Conservation (phyloP, 2,797 vertebrate genomes). For the Argyrosomus regius region DNA sequence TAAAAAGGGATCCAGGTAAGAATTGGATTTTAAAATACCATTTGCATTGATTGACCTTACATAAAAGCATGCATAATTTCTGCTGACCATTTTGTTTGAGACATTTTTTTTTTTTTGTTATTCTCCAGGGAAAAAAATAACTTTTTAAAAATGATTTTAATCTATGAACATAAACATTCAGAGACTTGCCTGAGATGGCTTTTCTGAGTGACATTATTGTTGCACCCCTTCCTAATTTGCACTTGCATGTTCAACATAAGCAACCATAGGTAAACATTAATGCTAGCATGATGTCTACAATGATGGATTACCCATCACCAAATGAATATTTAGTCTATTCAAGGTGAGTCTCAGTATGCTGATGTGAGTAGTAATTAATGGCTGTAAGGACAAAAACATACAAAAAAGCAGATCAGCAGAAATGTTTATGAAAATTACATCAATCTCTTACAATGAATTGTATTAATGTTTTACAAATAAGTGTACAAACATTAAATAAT, state of each 20-base stretch:
- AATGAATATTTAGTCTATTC: too few species aligned
- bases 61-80: background rate
- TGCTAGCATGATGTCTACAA: background rate
- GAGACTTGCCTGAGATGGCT: background rate
- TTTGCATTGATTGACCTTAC: constrained; percentile 1
- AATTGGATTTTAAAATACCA: background rate
- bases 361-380: too few species aligned
- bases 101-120: background rate
- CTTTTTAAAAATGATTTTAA: too few species aligned
- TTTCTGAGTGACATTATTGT: too few species aligned
- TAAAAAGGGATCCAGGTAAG: background rate
- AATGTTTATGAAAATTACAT: background rate
- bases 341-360: too few species aligned
- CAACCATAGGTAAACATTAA: background rate
- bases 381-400: too few species aligned
- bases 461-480: background rate
- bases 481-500: background rate
- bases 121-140: too few species aligned
- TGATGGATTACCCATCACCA: background rate
- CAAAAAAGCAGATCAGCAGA: too few species aligned
- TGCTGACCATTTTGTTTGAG: background rate
- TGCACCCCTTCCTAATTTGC: background rate
- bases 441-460: background rate
- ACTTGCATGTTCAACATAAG: background rate
- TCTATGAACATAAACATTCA: background rate